Percentiles rank a stretch among this genome's conserved stretches.
Evolutionary conservation across 2,888 invertebrate species (phyloP).

Genomic region (Galerucella pusilla): DNA sequence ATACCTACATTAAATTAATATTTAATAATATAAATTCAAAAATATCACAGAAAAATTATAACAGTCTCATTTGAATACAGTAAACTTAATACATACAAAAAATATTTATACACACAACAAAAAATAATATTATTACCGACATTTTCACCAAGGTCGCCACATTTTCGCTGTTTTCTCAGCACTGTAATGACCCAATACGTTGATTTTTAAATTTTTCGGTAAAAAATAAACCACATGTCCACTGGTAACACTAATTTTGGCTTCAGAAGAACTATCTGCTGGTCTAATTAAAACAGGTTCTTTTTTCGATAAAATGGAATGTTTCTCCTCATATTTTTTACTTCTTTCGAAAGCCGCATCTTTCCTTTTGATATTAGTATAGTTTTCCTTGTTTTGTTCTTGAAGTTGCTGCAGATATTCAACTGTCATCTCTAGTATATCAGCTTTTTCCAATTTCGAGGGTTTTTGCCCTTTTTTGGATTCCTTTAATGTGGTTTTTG

Average conservation of each 20-base stretch:
- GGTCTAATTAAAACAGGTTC: conserved; percentile 44
- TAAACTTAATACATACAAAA: neutral
- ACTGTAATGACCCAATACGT: conserved; percentile 15
- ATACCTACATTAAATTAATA: neutral
- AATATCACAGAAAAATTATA: conserved; percentile 10
- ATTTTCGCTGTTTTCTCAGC: conserved; percentile 52
- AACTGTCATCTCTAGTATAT: conserved; percentile 74
- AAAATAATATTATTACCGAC: neutral
- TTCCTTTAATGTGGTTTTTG: conserved; percentile 59
- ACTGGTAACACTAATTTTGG: conserved; percentile 57
- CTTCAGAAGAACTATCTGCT: conserved; percentile 56
- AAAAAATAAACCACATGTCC: conserved; percentile 64
- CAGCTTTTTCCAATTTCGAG: conserved; percentile 74
- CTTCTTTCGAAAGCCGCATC: neutral
- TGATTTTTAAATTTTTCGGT: conserved; percentile 50
- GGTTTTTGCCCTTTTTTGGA: conserved; percentile 62
- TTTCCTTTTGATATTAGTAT: neutral
- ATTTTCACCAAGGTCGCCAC: conserved; percentile 62
- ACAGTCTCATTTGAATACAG: neutral
- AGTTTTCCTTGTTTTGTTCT: conserved; percentile 52
- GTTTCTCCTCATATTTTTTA: conserved; percentile 26
- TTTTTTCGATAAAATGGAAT: conserved; percentile 29
- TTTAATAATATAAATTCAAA: neutral
- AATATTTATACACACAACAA: neutral
- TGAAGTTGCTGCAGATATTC: conserved; percentile 69